A percentile compares a stretch with the other conserved stretches of the same genome.
Evolutionary conservation across 2,113 vertebrate species (phyloP).

Genomic region (Panurus biarmicus): DNA sequence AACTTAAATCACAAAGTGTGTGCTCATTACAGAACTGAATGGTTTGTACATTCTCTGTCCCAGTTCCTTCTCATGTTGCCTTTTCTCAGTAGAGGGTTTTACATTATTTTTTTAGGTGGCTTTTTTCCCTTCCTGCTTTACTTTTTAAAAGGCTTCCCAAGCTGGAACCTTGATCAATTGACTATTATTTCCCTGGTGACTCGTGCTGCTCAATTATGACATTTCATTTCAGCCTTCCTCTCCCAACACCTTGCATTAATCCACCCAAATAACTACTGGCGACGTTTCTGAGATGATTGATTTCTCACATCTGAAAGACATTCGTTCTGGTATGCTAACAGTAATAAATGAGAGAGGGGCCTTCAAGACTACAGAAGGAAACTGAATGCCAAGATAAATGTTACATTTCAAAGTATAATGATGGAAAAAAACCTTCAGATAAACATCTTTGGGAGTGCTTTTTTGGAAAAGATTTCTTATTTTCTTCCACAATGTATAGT

Average conservation of each 20-base stretch:
- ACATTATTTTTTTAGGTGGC: accelerated
- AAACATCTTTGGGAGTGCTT: background rate
- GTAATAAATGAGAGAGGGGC: conserved; percentile 51
- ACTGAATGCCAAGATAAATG: conserved; percentile 65
- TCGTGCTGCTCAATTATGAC: conserved; percentile 41
- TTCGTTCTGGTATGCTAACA: conserved; percentile 68
- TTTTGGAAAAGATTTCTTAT: background rate
- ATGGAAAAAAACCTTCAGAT: conserved; percentile 36
- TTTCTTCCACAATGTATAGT: background rate
- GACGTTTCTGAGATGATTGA: conserved; percentile 63
- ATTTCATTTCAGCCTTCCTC: conserved; percentile 52
- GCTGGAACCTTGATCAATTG: conserved; percentile 22
- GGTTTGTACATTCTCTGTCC: background rate
- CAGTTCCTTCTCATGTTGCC: background rate
- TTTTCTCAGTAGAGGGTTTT: background rate
- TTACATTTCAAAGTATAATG: conserved; percentile 64
- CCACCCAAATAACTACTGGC: conserved; percentile 57
- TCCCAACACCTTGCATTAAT: conserved; percentile 68
- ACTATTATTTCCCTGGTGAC: conserved; percentile 20
- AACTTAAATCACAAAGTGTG: background rate
- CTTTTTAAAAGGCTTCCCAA: background rate
- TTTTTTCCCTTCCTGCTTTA: accelerated
- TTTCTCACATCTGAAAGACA: conserved; percentile 71
- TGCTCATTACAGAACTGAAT: background rate
- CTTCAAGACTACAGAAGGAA: conserved; percentile 37